Conservation (phyloP, 2,888 invertebrate species). For the Meteorus colon region DNA sequence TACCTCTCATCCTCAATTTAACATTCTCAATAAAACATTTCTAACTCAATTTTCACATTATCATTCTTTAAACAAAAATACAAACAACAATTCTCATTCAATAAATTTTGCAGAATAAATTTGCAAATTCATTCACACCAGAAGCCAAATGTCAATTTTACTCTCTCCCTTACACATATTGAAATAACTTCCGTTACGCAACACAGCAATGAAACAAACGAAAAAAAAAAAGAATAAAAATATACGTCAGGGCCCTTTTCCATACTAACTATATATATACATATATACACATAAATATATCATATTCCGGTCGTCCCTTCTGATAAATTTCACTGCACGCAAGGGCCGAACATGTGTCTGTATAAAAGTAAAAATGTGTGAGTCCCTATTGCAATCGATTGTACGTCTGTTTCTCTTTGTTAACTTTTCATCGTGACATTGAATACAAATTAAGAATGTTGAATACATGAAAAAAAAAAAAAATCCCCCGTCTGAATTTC, state of each 20-base stretch:
- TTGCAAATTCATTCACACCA: no score
- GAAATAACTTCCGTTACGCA: no score
- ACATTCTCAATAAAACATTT: no score
- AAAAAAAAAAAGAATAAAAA: background rate
- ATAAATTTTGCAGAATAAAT: no score
- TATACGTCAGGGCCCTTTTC: background rate
- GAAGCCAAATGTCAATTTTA: no score
- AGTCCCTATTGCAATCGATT: constrained; percentile 13
- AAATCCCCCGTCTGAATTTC: background rate
- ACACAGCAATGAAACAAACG: no score
- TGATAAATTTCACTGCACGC: constrained; percentile 37
- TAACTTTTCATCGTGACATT: constrained; percentile 27
- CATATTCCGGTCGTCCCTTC: background rate
- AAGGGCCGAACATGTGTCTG: constrained; percentile 25
- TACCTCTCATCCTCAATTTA: no score
- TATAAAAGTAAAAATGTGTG: background rate
- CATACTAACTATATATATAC: background rate
- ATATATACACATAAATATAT: no score
- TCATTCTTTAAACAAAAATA: no score
- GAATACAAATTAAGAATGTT: constrained; percentile 28
- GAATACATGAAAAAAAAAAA: background rate
- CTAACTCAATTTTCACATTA: no score
- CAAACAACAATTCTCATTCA: no score
- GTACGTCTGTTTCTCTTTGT: constrained; percentile 13
- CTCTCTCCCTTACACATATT: no score